Conservation (phyloP, 2,113 vertebrate species). For the Chloebia gouldiae region DNA sequence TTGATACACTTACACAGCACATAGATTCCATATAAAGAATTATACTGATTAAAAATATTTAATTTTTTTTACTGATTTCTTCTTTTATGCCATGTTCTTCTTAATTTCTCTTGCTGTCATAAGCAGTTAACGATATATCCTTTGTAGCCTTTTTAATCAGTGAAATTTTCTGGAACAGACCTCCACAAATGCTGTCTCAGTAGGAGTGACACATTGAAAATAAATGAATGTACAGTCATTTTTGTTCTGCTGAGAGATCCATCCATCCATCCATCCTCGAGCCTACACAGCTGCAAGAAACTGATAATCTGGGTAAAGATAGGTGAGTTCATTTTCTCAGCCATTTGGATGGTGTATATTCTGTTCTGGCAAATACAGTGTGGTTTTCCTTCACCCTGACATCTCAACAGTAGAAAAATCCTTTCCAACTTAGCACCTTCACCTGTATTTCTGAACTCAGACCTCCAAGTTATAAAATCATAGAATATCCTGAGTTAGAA, state of each 20-base stretch:
- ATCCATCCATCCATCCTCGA: not conserved
- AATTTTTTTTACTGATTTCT: not conserved
- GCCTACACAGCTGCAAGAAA: not conserved
- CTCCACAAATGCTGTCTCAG: not conserved
- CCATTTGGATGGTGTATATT: not conserved
- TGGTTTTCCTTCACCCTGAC: not conserved
- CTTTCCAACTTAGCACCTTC: not conserved
- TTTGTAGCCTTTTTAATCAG: not conserved
- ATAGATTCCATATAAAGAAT: not conserved
- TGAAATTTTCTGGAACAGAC: not conserved
- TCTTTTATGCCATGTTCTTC: not conserved
- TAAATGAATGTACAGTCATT: not conserved
- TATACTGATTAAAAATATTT: not conserved
- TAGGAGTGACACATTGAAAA: not conserved
- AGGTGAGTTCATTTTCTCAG: not conserved
- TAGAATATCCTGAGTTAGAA: not conserved
- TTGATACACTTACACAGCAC: not conserved
- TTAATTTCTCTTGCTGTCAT: not conserved
- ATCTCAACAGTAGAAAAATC: not conserved
- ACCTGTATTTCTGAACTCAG: not conserved
- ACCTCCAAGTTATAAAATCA: not conserved
- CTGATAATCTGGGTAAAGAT: not conserved
- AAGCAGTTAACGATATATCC: not conserved
- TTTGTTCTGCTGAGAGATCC: not conserved
- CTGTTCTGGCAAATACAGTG: not conserved